Evolutionary conservation across 2,113 vertebrate genomes (phyloP).

Genomic region (Campylomormyrus tamandua): DNA sequence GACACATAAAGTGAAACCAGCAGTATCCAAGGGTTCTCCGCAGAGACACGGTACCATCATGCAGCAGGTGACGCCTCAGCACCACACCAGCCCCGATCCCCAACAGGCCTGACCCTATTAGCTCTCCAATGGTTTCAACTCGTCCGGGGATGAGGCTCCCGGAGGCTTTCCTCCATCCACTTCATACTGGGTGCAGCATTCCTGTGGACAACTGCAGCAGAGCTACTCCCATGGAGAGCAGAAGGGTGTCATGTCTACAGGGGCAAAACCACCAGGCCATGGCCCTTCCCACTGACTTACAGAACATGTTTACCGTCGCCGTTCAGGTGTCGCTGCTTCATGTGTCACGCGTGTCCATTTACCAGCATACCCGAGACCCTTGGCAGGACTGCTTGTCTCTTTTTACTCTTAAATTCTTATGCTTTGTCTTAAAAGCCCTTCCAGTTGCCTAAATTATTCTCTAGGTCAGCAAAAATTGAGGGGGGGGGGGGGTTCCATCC

Average conservation of each 20-base stretch:
- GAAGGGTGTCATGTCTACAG: not conserved
- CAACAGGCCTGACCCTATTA: too few relatives aligned
- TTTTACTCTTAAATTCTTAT: not conserved
- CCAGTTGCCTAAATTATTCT: not conserved
- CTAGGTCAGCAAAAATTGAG: not conserved
- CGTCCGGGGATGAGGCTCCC: too few relatives aligned
- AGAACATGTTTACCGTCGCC: not conserved
- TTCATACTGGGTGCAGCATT: too few relatives aligned
- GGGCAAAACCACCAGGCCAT: not conserved
- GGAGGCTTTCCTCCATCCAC: too few relatives aligned
- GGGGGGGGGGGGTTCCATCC: not conserved
- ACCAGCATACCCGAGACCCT: not conserved
- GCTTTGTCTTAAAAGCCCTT: not conserved
- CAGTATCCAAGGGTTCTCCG: too few relatives aligned
- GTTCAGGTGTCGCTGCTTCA: not conserved
- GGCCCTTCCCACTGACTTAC: not conserved
- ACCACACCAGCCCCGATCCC: too few relatives aligned
- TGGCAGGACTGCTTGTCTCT: not conserved
- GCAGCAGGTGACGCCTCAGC: too few relatives aligned
- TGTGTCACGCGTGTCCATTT: not conserved
- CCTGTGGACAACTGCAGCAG: too few relatives aligned
- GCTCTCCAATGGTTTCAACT: too few relatives aligned
- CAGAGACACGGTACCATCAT: too few relatives aligned
- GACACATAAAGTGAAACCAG: too few relatives aligned
- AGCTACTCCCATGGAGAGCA: too few relatives aligned